Evolutionary conservation across 2,797 vertebrate genomes (phyloP), one percentile per base, ranked within the genome.

Genomic region (Pampus argenteus): DNA sequence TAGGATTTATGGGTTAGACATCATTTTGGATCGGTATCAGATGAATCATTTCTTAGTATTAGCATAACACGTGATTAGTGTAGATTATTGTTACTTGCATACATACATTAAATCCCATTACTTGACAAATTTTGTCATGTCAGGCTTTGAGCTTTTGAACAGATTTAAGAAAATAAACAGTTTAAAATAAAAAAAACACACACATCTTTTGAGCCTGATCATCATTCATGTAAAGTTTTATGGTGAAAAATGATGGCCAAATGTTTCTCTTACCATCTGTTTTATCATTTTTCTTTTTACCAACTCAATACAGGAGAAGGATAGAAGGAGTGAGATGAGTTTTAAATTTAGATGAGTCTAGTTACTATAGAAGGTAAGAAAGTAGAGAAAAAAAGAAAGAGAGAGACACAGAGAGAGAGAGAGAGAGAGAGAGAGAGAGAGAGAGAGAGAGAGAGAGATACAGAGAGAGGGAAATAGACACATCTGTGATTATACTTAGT

Each of bases 401-500:
- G 29, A 68, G 38, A 52, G 20, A 72, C n/a, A n/a, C n/a, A n/a
- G 31, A 34, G 9, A 34, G 11, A 29, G 28, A 34, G 29, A 68
- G 38, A 52, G 20, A 72, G 42, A 54, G 2, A 23, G n/a, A 73
- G 26, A 58, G 40, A 79, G 45, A 47, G 22, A 60, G 14, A 47
- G 9, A 31, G 36, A 8, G 15, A 28, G 40, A 29, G 23, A 64
- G 26, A 36, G 31, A 70, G 36, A 51, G 23, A 64, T 22, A 51
- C 42, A 49, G 15, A 45, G 20, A 42, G 31, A 20, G 26, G 29
- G 44, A 26, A 17, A 29, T 18, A 67, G 42, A 61, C 29, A 86
- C 91, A 93, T 93, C 92, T 95, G 92, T 86, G 87, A 84, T 91
- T 86, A 61, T 60, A 86, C 86, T 92, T 79, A 81, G 57, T 57